Conservation (phyloP, 2,113 vertebrate species). For the Cathartes aura region DNA sequence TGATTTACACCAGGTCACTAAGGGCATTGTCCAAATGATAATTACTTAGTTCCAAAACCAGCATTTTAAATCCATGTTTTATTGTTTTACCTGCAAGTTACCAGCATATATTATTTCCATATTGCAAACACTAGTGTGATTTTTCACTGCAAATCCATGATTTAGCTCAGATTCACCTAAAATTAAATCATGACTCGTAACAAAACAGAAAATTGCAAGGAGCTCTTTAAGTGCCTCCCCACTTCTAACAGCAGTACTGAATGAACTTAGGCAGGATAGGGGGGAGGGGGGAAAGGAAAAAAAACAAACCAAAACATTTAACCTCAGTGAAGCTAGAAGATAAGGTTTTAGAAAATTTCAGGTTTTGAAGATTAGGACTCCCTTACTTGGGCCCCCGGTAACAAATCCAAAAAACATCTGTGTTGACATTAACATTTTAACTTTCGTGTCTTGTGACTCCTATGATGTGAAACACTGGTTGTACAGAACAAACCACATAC, state of each 20-base stretch:
- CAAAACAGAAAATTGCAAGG: background rate
- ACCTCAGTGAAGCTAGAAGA: background rate
- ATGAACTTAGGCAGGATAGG: background rate
- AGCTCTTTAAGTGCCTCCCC: background rate
- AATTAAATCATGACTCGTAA: rapidly evolving
- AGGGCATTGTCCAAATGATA: background rate
- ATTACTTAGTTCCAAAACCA: background rate
- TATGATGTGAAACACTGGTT: background rate
- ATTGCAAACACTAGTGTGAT: background rate
- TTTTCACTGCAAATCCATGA: background rate
- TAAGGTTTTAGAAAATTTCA: background rate
- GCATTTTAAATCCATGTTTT: background rate
- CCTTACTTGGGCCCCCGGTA: background rate
- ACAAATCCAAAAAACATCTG: background rate
- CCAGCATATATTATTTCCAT: background rate
- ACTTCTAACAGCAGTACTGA: background rate
- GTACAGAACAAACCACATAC: background rate
- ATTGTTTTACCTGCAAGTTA: background rate
- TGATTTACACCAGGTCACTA: background rate
- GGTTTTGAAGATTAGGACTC: background rate
- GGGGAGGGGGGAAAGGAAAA: rapidly evolving
- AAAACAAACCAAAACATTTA: background rate
- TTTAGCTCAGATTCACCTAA: background rate
- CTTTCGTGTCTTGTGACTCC: background rate
- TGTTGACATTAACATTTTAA: background rate